Evolutionary conservation across 2,888 invertebrate genomes (phyloP).

Genomic region (Stomorhina lunata): DNA sequence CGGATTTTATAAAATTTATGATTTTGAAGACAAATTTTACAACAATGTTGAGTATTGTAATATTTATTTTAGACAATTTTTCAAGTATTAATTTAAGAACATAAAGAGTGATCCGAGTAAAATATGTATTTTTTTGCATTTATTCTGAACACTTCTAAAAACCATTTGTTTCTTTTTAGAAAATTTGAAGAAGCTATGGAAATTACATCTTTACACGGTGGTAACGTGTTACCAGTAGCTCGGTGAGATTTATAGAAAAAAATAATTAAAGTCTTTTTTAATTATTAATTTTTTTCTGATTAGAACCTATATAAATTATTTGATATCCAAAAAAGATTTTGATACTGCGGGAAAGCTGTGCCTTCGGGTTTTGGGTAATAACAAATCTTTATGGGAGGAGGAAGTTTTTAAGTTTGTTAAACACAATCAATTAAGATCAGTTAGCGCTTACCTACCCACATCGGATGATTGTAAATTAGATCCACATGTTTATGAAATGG

Average conservation of each 20-base stretch:
- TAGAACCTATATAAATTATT: conserved; percentile 88
- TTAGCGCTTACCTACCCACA: conserved; percentile 90
- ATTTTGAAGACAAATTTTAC: too few relatives aligned
- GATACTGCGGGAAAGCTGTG: conserved; percentile 93
- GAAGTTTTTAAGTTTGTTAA: conserved; percentile 94
- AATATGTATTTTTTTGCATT: background rate
- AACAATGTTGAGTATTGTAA: too few relatives aligned
- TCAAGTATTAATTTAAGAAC: too few relatives aligned
- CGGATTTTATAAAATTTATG: too few relatives aligned
- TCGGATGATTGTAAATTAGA: conserved; percentile 86
- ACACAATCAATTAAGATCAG: conserved; percentile 88
- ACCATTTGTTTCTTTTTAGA: conserved; percentile 75
- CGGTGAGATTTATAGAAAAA: conserved; percentile 69
- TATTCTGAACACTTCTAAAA: background rate
- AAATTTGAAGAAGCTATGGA: conserved; percentile 92
- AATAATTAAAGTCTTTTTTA: conserved; percentile 6
- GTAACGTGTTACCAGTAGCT: conserved; percentile 77
- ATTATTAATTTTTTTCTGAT: conserved; percentile 16
- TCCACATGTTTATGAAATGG: conserved; percentile 95
- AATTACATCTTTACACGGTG: conserved; percentile 86
- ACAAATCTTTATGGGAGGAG: conserved; percentile 93
- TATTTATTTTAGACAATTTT: too few relatives aligned
- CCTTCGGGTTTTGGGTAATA: conserved; percentile 89
- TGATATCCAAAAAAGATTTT: conserved; percentile 86
- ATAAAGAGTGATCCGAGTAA: too few relatives aligned